These are phyloP conservation scores for Tretioscincus oriximinensis DNA, from an alignment of 2,113 vertebrate genomes.

Conservation along the genomic window DNA sequence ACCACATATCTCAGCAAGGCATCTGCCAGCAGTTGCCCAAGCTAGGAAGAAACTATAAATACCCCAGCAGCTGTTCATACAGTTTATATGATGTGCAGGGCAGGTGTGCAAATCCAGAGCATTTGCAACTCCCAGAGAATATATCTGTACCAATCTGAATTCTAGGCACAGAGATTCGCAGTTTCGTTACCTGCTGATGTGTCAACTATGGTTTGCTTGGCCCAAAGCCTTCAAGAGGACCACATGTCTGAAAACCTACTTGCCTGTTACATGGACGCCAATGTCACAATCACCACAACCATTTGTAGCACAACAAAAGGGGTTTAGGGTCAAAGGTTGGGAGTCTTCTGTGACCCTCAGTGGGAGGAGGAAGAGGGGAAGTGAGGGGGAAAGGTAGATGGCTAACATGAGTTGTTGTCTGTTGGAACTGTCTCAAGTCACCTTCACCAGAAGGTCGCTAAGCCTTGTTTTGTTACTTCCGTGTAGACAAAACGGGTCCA, in stretches of 20 bases:
- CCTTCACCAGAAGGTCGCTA: background rate
- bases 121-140: background rate
- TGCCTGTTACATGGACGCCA: conserved; percentile 32
- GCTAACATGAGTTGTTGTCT: conserved; percentile 13
- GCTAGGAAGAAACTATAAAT: background rate
- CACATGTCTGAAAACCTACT: conserved; percentile 36
- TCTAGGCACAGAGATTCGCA: too few relatives aligned
- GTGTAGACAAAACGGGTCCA: conserved; percentile 3
- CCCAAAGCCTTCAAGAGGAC: background rate
- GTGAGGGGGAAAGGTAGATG: conserved; percentile 6
- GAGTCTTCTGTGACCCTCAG: background rate
- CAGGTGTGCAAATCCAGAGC: background rate
- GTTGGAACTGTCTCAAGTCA: background rate
- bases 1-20: background rate
- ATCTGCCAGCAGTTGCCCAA: conserved; percentile 3
- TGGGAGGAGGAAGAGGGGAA: background rate
- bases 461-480: background rate
- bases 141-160: background rate
- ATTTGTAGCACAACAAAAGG: background rate
- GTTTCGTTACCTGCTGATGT: background rate
- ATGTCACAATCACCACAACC: conserved; percentile 53
- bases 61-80: background rate
- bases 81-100: too few relatives aligned
- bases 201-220: background rate
- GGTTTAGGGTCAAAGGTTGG: background rate